Conservation (phyloP, 2,113 vertebrate species). For the Chinchilla lanigera region DNA sequence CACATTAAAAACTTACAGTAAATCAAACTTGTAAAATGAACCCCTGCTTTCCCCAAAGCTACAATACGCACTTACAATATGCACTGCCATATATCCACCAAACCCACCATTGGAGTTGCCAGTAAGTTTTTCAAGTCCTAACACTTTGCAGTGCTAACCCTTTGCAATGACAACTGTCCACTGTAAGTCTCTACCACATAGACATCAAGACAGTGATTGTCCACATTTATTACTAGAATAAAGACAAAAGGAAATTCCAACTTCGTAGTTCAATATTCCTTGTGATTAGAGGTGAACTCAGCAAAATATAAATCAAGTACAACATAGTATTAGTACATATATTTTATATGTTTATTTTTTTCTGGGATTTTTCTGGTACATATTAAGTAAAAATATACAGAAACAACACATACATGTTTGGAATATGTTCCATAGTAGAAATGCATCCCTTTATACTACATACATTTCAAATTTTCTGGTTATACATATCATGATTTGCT, state of each 20-base stretch:
- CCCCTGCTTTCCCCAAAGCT: neutral
- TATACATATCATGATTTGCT: neutral
- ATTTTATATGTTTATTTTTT: neutral
- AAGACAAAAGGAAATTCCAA: neutral
- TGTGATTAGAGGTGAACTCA: neutral
- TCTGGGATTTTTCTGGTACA: neutral
- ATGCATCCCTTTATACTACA: neutral
- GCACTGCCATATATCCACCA: no score
- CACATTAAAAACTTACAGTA: neutral
- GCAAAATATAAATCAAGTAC: neutral
- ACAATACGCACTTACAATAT: no score
- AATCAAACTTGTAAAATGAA: neutral
- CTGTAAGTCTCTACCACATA: neutral
- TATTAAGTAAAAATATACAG: neutral
- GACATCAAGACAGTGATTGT: fast-evolving
- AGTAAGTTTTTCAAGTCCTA: neutral
- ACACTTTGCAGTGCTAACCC: neutral
- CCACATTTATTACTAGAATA: neutral
- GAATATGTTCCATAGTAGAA: neutral
- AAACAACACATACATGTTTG: neutral
- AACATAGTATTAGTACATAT: neutral
- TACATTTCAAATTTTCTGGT: neutral
- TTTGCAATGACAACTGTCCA: neutral
- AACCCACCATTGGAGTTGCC: neutral
- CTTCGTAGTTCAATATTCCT: neutral